Conservation (phyloP, 92 coral and sea anemone species). For the Parazoanthus darwini region DNA sequence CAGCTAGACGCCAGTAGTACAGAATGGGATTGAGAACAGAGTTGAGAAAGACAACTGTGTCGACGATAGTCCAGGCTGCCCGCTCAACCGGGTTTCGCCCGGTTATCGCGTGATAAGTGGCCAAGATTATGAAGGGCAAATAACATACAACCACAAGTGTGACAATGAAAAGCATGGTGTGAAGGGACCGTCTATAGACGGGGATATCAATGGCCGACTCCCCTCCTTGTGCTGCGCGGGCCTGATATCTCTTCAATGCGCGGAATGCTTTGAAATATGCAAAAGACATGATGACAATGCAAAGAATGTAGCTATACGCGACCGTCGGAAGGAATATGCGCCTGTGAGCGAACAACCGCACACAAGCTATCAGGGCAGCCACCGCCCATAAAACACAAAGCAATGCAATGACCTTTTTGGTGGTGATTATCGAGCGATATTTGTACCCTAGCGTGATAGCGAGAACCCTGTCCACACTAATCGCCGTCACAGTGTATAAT, state of each 20-base stretch:
- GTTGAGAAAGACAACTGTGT: not conserved
- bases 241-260: not conserved
- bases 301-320: not conserved
- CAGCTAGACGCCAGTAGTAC: not conserved
- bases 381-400: not conserved
- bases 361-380: not conserved
- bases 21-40: not conserved
- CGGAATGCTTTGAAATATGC: not conserved
- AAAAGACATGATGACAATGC: not conserved
- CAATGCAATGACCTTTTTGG: not conserved
- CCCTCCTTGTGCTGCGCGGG: not conserved
- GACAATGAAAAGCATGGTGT: not conserved
- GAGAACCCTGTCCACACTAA: not conserved
- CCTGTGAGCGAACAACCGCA: not conserved
- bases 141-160: not conserved
- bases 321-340: not conserved
- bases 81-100: constrained; percentile 2
- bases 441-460: not conserved
- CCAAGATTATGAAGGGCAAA: not conserved
- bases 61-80: not conserved
- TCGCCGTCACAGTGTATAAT: not conserved
- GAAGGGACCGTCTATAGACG: not conserved
- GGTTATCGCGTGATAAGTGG: not conserved
- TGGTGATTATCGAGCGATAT: not conserved
- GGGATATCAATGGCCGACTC: not conserved